Percentiles rank a stretch among this genome's conserved stretches.
Evolutionary conservation across 2,888 invertebrate species (phyloP).

Genomic region (Automeris io): DNA sequence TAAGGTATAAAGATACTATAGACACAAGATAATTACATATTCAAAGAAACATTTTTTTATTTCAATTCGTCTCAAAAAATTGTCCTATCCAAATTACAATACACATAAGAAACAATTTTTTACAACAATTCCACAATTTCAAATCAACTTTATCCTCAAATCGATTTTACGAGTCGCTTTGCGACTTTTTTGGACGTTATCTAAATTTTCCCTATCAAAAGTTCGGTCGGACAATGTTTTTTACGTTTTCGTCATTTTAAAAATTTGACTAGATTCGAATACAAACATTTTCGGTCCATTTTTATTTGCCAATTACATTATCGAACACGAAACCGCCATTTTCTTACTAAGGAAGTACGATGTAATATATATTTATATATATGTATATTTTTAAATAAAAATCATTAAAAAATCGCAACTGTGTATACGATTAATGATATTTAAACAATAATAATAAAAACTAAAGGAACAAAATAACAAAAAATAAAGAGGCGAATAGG

Average conservation of each 20-base stretch:
- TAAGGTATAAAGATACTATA: constrained; percentile 71
- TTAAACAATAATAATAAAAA: constrained; percentile 73
- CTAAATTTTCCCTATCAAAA: constrained; percentile 41
- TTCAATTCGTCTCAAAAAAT: constrained; percentile 7
- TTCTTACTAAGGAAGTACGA: constrained; percentile 63
- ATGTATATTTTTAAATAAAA: constrained; percentile 47
- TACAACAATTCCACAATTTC: constrained; percentile 70
- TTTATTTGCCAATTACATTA: constrained; percentile 26
- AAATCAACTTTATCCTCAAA: constrained; percentile 44
- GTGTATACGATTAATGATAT: constrained; percentile 53
- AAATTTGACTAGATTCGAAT: constrained; percentile 75
- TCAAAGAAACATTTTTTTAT: constrained; percentile 45
- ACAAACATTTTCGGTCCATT: constrained; percentile 54
- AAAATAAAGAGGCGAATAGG: constrained; percentile 70
- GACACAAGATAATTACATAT: constrained; percentile 64
- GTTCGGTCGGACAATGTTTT: constrained; percentile 69
- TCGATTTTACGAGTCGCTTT: constrained; percentile 50
- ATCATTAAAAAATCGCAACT: constrained; percentile 47
- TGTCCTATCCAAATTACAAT: constrained; percentile 44
- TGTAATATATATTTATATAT: constrained; percentile 46
- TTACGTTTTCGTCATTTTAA: constrained; percentile 49
- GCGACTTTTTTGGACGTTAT: constrained; percentile 70
- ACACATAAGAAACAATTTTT: constrained; percentile 51
- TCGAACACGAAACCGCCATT: constrained; percentile 40
- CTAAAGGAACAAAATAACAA: constrained; percentile 76